Base-by-base conservation (phyloP, 2,113 vertebrate species). In the Otolemur garnettii region DNA sequence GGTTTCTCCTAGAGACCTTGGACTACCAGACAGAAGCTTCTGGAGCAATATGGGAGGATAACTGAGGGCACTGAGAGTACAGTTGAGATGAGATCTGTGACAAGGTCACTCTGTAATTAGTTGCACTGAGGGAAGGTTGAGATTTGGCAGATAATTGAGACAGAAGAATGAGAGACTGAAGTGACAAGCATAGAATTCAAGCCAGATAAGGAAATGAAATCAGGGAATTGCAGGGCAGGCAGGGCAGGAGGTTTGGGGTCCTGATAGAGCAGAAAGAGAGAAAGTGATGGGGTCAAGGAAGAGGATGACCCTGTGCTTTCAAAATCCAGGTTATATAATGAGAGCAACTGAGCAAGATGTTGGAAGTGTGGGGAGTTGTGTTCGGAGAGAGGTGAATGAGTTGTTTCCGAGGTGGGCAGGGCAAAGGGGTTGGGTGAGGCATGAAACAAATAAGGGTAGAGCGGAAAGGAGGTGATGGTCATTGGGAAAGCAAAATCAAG, bases 11-110 rank as follows among this genome's bases (percentile, higher is more conserved):
- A 33, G 38, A 92, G 35, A 71, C 35, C n/a, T 80, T 85, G 18
- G 59, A 90, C 85, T 84, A 88, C 38, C 80, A 28, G 35, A 93
- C 68, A 93, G 75, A 90, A 14, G 57, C 78, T 83, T 90, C 77
- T 68, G 90, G 62, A 84, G 35, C 62, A 87, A 68, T 64, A 55
- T 26, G 57, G 75, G 87, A 90, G 22, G 80, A 35, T 72, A 53
- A 87, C n/a, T 62, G 42, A 92, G 64, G 85, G 80, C 7, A 11
- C 22, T 45, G 82, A 86, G 90, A 64, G 59, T n/a, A 38, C 11
- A 55, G 17, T 33, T 69, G 71, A 75, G 81, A 90, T 35, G 35
- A 57, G 8, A 91, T 60, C 35, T 53, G 11, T 50, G 59, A 84
- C 77, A 75, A 87, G 69, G 38, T 88, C 77, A 69, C 64, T 90